These are phyloP conservation scores for Xiphias gladius DNA, from an alignment of 2,113 vertebrate species.

Conservation along the genomic window DNA sequence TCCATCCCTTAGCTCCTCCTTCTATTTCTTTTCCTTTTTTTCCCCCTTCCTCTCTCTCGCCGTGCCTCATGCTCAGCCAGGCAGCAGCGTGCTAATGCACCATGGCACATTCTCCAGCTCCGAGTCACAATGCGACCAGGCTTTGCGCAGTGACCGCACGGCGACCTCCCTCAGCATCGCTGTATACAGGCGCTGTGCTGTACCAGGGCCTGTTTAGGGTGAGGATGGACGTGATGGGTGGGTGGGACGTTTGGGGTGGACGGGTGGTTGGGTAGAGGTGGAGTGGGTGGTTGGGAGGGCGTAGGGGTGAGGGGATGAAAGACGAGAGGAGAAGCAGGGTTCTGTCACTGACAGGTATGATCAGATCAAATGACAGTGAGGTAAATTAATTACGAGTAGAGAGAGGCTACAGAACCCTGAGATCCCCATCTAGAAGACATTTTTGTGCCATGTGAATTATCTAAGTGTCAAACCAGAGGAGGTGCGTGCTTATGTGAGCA, in stretches of 20 bases:
- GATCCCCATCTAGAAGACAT: slow-evolving; percentile 5
- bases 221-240: slow-evolving; percentile 24
- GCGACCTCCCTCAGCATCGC: slow-evolving; percentile 71
- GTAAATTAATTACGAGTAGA: slow-evolving; percentile 25
- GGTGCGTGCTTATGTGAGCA: neutral
- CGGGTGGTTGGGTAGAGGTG: neutral
- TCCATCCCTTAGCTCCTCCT: slow-evolving; percentile 49
- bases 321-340: slow-evolving; percentile 15
- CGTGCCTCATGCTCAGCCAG: slow-evolving; percentile 70
- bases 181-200: slow-evolving; percentile 38
- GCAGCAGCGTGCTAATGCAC: slow-evolving; percentile 83
- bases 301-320: neutral
- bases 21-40: neutral
- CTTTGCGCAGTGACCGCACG: slow-evolving; percentile 82
- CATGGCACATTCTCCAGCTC: slow-evolving; percentile 85
- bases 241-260: neutral
- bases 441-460: slow-evolving; percentile 10
- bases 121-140: slow-evolving; percentile 78
- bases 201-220: slow-evolving; percentile 41
- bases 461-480: slow-evolving; percentile 13
- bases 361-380: slow-evolving; percentile 50
- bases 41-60: slow-evolving; percentile 42
- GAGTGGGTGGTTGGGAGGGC: neutral
- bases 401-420: slow-evolving; percentile 7
- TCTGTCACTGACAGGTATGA: slow-evolving; percentile 42